Evolutionary conservation across 2,888 invertebrate genomes (phyloP).

Genomic region (Ectemnius continuus): DNA sequence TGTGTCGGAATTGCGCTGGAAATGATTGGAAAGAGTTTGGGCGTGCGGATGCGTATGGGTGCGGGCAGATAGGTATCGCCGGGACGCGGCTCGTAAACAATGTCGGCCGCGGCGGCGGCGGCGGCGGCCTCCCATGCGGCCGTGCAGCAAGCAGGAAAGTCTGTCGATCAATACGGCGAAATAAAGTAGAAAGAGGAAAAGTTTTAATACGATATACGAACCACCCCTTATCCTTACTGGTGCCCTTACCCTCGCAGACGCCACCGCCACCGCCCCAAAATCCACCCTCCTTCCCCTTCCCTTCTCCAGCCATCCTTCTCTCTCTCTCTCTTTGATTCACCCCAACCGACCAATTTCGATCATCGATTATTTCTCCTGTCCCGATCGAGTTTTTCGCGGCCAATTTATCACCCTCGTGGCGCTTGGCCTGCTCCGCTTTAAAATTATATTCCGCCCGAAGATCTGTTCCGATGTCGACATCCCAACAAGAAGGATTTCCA

Average conservation of each 20-base stretch:
- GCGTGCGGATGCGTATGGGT: not conserved
- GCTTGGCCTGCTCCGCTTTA: no score
- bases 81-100: slow-evolving; percentile 31
- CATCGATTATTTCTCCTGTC: not conserved
- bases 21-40: no score
- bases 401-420: no score
- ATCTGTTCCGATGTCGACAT: no score
- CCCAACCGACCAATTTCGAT: not conserved
- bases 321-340: slow-evolving; percentile 10
- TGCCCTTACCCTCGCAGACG: slow-evolving; percentile 18
- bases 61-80: slow-evolving; percentile 4
- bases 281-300: no score
- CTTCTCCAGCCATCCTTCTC: no score
- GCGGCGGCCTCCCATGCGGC: slow-evolving; percentile 33
- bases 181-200: slow-evolving; percentile 47
- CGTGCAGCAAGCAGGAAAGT: slow-evolving; percentile 24
- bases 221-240: slow-evolving; percentile 1
- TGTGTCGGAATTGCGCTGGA: no score
- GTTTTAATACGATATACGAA: slow-evolving; percentile 45
- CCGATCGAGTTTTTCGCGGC: not conserved
- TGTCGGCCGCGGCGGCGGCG: no score
- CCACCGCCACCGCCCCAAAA: no score
- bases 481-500: no score
- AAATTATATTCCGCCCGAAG: no score
- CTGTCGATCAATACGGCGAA: slow-evolving; percentile 49